These are phyloP conservation scores for Vidua chalybeata DNA, from an alignment of 2,113 vertebrate species.

Conservation along the genomic window DNA sequence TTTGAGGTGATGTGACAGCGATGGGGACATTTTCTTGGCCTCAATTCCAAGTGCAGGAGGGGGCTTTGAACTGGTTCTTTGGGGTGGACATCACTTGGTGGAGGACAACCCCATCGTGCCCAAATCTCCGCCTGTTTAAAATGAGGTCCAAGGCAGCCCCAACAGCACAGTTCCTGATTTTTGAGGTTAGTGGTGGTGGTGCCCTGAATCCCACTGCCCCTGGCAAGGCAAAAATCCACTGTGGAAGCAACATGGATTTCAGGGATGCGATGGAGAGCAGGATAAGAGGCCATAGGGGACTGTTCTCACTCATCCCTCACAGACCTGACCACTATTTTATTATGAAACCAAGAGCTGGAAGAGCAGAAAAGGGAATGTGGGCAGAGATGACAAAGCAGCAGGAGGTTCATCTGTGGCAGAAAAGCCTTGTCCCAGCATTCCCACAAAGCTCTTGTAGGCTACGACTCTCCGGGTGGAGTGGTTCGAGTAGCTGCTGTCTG, in stretches of 20 bases:
- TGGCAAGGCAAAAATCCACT: neutral
- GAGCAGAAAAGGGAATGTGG: neutral
- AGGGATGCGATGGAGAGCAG: neutral
- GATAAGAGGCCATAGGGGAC: neutral
- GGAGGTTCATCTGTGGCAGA: neutral
- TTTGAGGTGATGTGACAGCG: neutral
- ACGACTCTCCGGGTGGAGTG: neutral
- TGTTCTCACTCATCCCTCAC: neutral
- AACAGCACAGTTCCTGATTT: neutral
- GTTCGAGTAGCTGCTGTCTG: neutral
- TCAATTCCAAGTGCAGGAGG: neutral
- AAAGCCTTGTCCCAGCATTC: neutral
- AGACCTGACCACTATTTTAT: neutral
- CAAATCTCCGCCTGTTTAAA: neutral
- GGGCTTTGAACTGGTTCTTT: neutral
- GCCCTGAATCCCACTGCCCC: neutral
- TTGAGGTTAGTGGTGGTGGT: neutral
- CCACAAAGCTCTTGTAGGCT: neutral
- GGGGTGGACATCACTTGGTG: neutral
- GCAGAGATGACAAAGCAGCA: neutral
- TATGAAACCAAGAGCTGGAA: neutral
- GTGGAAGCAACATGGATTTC: neutral
- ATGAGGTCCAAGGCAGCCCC: neutral
- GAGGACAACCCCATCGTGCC: accelerated
- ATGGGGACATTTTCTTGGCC: neutral